phyloP scores from a whole-genome alignment of 1,140 invertebrate species.

The Ruditapes philippinarum region DNA sequence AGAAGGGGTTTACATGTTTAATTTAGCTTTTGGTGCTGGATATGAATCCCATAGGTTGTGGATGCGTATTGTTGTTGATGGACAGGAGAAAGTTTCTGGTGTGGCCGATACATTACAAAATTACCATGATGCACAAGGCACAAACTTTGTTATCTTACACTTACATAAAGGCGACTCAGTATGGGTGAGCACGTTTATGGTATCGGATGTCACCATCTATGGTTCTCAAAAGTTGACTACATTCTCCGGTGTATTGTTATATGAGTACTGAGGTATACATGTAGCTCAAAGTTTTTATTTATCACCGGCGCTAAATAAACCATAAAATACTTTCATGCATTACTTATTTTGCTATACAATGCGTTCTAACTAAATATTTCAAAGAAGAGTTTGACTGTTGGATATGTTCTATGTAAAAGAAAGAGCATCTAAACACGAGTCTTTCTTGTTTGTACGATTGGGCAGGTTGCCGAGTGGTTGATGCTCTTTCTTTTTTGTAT shows the following conservation, averaged over 20 bases:
- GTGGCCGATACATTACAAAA: neutral
- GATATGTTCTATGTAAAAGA: too few relatives aligned
- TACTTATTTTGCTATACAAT: too few relatives aligned
- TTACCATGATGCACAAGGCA: conserved; percentile 6
- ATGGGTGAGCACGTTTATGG: neutral
- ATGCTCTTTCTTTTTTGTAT: too few relatives aligned
- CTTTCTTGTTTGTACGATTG: too few relatives aligned
- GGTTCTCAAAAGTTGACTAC: neutral
- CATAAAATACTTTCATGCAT: too few relatives aligned
- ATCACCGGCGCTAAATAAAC: too few relatives aligned
- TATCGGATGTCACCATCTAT: neutral
- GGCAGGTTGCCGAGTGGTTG: too few relatives aligned
- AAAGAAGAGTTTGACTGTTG: too few relatives aligned
- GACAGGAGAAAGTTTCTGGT: neutral
- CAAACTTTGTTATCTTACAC: neutral
- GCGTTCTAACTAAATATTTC: too few relatives aligned
- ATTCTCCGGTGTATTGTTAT: conserved; percentile 22
- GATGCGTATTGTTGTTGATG: conserved; percentile 28
- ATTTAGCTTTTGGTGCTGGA: neutral
- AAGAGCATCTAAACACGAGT: too few relatives aligned
- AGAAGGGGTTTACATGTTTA: conserved; percentile 1
- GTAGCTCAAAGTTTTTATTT: too few relatives aligned
- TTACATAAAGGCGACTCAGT: conserved; percentile 2
- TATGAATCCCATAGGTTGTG: conserved; percentile 5
- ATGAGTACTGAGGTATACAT: conserved; percentile 7